phyloP scores from a whole-genome alignment of 1,140 invertebrate species.

The Formica selysi region DNA sequence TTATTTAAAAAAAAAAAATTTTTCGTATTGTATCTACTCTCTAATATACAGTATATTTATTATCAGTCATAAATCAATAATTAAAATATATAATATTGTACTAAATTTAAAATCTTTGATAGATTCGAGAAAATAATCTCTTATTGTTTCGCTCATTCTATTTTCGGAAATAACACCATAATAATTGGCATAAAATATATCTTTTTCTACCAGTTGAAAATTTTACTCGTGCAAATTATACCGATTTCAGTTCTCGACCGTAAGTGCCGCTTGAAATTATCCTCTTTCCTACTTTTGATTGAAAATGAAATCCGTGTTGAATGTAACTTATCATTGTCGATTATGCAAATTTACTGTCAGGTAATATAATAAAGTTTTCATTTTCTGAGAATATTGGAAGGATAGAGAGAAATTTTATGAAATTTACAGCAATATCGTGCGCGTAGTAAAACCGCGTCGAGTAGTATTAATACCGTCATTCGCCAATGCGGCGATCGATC shows the following conservation, averaged over 20 bases:
- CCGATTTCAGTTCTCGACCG: not conserved
- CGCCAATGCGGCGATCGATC: conserved; percentile 29
- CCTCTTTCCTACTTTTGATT: not conserved
- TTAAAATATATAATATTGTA: not conserved
- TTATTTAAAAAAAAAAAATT: conserved; percentile 31
- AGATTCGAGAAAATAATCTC: not conserved
- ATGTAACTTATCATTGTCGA: not conserved
- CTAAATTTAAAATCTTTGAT: not conserved
- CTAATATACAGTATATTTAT: not conserved
- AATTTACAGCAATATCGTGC: conserved; percentile 5
- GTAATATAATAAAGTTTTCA: conserved; percentile 28
- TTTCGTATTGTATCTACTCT: not conserved
- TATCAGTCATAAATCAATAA: not conserved
- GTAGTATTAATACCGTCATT: conserved; percentile 39
- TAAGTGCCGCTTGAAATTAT: too few relatives aligned
- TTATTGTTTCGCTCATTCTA: not conserved
- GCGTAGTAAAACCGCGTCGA: conserved; percentile 29
- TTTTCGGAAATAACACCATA: not conserved
- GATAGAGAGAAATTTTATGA: not conserved
- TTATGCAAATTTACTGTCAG: conserved; percentile 29
- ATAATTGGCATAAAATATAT: conserved; percentile 8
- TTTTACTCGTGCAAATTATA: not conserved
- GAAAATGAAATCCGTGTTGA: not conserved
- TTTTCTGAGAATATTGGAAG: not conserved
- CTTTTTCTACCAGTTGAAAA: not conserved